Conservation (phyloP, 2,797 vertebrate genomes). For the Thripadectes ignobilis region DNA sequence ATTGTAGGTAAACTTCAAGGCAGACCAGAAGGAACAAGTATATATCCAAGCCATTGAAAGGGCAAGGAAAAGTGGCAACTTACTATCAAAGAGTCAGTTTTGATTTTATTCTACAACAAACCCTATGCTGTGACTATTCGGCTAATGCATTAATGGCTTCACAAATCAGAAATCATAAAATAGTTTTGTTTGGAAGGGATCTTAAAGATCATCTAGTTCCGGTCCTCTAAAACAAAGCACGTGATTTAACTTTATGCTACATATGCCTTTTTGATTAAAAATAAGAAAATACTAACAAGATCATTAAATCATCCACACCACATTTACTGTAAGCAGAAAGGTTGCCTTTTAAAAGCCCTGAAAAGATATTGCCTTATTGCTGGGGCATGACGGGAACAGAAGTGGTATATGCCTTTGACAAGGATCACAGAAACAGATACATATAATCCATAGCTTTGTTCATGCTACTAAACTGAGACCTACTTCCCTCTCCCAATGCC, state of each 20-base stretch:
- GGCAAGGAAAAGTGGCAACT: not conserved
- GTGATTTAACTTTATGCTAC: not conserved
- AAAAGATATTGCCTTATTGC: not conserved
- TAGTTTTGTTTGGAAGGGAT: not conserved
- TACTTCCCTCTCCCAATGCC: not conserved
- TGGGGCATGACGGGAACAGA: not conserved
- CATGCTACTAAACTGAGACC: not conserved
- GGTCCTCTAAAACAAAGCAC: not conserved
- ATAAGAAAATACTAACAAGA: not conserved
- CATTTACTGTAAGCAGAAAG: not conserved
- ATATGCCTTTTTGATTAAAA: not conserved
- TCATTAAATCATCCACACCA: not conserved
- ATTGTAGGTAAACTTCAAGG: not conserved
- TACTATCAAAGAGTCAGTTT: not conserved
- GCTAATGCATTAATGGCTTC: not conserved
- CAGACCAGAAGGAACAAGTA: not conserved
- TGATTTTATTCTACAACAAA: not conserved
- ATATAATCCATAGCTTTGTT: not conserved
- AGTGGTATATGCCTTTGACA: not conserved
- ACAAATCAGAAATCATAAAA: not conserved
- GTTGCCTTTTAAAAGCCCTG: not conserved
- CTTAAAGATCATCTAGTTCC: not conserved
- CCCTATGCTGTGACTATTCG: fast-evolving
- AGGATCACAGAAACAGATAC: not conserved
- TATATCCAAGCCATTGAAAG: not conserved